Conservation (phyloP, 2,888 invertebrate genomes). For the Ormyrus rosae region DNA sequence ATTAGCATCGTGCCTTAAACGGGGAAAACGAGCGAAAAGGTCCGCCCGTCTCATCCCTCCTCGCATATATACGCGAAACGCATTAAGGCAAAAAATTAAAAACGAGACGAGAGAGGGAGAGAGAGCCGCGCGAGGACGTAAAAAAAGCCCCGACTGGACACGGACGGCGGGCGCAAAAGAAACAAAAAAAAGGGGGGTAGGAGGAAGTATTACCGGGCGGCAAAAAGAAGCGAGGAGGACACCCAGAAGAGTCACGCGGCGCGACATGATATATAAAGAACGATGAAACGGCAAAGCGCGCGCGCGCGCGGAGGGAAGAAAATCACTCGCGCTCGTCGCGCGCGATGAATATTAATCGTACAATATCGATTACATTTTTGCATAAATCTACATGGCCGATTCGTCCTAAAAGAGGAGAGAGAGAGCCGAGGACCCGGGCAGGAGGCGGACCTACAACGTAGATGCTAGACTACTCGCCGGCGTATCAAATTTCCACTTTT, state of each 20-base stretch:
- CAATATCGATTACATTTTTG: conserved; percentile 69
- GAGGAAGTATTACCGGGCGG: not conserved
- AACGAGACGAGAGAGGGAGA: conserved; percentile 16
- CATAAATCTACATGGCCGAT: conserved; percentile 66
- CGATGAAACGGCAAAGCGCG: conserved; percentile 22
- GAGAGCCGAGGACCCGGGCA: conserved; percentile 1
- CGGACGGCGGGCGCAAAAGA: not conserved
- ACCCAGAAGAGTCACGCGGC: conserved; percentile 4
- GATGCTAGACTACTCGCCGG: conserved; percentile 1
- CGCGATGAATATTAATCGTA: conserved; percentile 68
- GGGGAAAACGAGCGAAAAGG: conserved; percentile 24
- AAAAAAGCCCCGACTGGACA: no score
- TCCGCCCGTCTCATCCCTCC: not conserved
- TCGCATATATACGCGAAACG: not conserved
- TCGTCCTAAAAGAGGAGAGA: conserved; percentile 21
- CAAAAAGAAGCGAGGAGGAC: conserved; percentile 14
- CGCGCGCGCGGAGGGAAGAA: conserved; percentile 32
- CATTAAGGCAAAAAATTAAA: conserved; percentile 47
- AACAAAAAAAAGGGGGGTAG: conserved; percentile 8
- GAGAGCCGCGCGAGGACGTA: not conserved
- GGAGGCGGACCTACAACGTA: not conserved
- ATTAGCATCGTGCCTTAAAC: conserved; percentile 36
- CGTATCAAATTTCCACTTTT: conserved; percentile 29
- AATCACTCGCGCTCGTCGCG: conserved; percentile 53
- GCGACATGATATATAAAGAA: conserved; percentile 9